These are phyloP conservation scores for Caenorhabditis sp. DNA, from an alignment of 2,888 invertebrate species.

Conservation along the genomic window DNA sequence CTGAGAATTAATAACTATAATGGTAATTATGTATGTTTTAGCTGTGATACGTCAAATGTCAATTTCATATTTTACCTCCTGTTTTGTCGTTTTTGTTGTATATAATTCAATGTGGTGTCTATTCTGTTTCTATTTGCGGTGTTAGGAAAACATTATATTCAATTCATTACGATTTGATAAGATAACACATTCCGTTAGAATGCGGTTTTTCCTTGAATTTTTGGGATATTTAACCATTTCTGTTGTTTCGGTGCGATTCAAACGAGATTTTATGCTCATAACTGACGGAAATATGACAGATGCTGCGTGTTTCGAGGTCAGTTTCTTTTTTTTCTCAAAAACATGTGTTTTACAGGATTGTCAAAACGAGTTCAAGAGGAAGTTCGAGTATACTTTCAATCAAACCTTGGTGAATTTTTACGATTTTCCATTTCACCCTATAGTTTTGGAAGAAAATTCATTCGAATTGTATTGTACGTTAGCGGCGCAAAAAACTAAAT, in stretches of 20 bases:
- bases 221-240: neutral
- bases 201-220: neutral
- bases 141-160: neutral
- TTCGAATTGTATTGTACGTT: constrained; percentile 65
- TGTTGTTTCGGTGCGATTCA: constrained; percentile 30
- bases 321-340: no score
- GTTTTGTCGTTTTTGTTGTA: neutral
- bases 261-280: constrained; percentile 69
- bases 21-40: no score
- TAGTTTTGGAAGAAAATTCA: constrained; percentile 57
- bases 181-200: neutral
- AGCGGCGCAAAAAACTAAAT: constrained; percentile 64
- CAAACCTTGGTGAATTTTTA: constrained; percentile 64
- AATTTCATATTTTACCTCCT: neutral
- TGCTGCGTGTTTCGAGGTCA: constrained; percentile 65
- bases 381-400: constrained; percentile 63
- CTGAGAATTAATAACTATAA: no score
- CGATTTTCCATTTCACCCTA: constrained; percentile 69
- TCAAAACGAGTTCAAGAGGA: constrained; percentile 58
- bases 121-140: neutral
- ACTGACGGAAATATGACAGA: constrained; percentile 62
- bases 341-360: constrained; percentile 50
- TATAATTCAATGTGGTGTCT: neutral
- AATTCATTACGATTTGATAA: neutral
- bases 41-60: neutral